Percentiles rank a stretch among this genome's conserved stretches.
phyloP scores from a whole-genome alignment of 2,113 vertebrate genomes.

The Phrynocephalus versicolor region DNA sequence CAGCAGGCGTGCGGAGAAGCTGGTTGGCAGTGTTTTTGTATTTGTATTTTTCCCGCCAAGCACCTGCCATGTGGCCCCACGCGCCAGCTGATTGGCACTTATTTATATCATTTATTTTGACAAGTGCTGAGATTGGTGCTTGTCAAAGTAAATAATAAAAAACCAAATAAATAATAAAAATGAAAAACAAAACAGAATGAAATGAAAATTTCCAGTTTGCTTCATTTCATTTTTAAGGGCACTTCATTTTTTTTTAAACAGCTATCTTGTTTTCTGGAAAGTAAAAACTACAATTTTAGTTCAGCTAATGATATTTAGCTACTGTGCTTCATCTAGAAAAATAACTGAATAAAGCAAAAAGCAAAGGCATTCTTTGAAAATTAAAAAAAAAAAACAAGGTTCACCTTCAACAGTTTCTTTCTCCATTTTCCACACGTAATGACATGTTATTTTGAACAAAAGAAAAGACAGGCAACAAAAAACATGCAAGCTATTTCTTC shows the following conservation, averaged over 20 bases:
- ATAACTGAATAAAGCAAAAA: not conserved
- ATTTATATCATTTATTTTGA: no score
- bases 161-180: no score
- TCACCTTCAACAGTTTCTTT: not conserved
- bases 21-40: no score
- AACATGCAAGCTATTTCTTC: not conserved
- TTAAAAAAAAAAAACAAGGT: not conserved
- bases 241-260: no score
- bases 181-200: constrained; percentile 1
- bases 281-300: not conserved
- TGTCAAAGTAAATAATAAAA: no score
- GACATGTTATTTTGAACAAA: not conserved
- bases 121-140: no score
- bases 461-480: not conserved
- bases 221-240: constrained; percentile 14
- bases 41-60: no score
- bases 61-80: no score
- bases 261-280: constrained; percentile 17
- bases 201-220: no score
- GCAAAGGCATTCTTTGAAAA: not conserved
- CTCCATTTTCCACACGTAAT: not conserved
- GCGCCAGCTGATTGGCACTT: no score
- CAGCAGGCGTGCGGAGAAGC: no score
- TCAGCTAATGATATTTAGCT: not conserved
- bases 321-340: constrained; percentile 4